A percentile compares a stretch with the other conserved stretches of the same genome.
Evolutionary conservation across 2,113 vertebrate species (phyloP).

Genomic region (Suricata suricatta): DNA sequence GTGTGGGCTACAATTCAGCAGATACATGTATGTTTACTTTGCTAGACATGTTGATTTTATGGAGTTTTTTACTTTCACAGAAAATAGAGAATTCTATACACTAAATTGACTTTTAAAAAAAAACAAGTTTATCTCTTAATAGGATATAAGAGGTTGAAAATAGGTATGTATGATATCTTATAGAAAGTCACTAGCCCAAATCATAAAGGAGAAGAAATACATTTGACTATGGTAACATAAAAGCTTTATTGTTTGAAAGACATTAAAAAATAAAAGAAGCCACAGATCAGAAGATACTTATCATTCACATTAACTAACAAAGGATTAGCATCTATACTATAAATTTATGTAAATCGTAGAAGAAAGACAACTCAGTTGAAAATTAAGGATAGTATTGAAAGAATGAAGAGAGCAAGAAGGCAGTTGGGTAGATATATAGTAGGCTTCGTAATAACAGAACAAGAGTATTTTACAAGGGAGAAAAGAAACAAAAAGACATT

Average conservation of each 20-base stretch:
- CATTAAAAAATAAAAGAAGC: background rate
- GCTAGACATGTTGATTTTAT: background rate
- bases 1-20: background rate
- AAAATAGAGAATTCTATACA: background rate
- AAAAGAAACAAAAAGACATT: background rate
- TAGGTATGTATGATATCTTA: background rate
- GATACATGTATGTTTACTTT: background rate
- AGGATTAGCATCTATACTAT: background rate
- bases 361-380: background rate
- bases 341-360: background rate
- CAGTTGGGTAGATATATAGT: background rate
- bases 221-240: background rate
- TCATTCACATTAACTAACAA: background rate
- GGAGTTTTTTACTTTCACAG: background rate
- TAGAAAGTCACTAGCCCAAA: background rate
- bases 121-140: background rate
- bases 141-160: background rate
- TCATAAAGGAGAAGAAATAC: background rate
- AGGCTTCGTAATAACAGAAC: background rate
- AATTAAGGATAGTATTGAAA: background rate
- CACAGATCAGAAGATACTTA: background rate
- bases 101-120: slow-evolving; percentile 2
- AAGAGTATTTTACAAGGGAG: background rate
- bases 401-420: background rate
- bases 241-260: background rate